phyloP scores from a whole-genome alignment of 2,113 vertebrate genomes.

The Phainopepla nitens region DNA sequence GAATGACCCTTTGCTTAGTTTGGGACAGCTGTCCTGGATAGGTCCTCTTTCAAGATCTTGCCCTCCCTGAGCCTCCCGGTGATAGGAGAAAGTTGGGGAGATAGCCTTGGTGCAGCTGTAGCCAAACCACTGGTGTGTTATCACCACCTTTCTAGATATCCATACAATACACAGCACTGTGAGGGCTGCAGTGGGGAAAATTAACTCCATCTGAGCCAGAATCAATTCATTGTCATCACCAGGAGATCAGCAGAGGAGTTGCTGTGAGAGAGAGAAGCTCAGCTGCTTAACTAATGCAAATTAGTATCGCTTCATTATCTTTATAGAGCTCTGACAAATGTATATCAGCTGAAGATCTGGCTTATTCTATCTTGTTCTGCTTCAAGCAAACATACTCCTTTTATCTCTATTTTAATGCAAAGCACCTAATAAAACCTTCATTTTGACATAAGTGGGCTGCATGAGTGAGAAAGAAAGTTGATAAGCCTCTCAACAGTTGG shows the following conservation, averaged over 20 bases:
- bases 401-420: slow-evolving; percentile 44
- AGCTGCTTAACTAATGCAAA: slow-evolving; percentile 1
- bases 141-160: neutral
- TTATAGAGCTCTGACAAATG: slow-evolving; percentile 20
- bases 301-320: slow-evolving; percentile 27
- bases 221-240: neutral
- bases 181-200: neutral
- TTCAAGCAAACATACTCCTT: slow-evolving; percentile 12
- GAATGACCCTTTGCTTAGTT: neutral
- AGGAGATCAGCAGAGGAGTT: neutral
- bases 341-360: slow-evolving; percentile 22
- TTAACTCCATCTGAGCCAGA: neutral
- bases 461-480: neutral
- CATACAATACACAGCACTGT: neutral
- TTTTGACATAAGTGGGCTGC: slow-evolving; percentile 40
- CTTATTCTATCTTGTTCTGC: neutral
- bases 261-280: neutral
- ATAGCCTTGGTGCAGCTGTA: neutral
- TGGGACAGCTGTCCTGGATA: neutral
- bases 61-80: neutral
- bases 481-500: slow-evolving; percentile 20
- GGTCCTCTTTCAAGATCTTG: neutral
- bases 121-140: neutral
- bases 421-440: slow-evolving; percentile 27
- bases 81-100: neutral